Base-by-base conservation (phyloP, 2,113 vertebrate genomes). In the Podiceps cristatus region DNA sequence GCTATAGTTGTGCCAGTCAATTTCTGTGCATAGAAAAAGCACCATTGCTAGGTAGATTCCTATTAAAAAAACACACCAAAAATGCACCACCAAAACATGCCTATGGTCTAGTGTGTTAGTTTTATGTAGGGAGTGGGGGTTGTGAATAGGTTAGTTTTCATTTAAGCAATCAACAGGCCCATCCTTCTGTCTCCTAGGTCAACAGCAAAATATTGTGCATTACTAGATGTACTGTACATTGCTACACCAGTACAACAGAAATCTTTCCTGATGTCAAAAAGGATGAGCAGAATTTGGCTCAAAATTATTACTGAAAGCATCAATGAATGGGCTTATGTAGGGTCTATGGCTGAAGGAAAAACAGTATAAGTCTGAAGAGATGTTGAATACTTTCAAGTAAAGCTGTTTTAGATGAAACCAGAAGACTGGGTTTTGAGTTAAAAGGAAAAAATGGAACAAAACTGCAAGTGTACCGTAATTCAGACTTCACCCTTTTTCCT, bases 401-500 rank as follows among this genome's bases (percentile, higher is more conserved):
- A 74, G 56, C 23, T 37, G 22, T 74, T 93, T 77, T 58, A 86
- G 42, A 71, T 31, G 23, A 86, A 92, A 92, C 76, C 18, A 73
- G 53, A 92, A 83, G 18, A 55, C 6, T 79, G 17, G 1, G 53
- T 83, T 81, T 75, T 20, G 9, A 88, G 45, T 50, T 88, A 49
- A 69, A 83, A 74, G n/a, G 45, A 47, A 86, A 82, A 84, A 87
- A 55, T 6, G 29, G 60, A 78, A 75, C 56, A 82, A 50, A 93
- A 63, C 40, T 52, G 52, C 31, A 88, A 95, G 69, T 49, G 52
- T 81, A 91, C 47, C 3, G 0, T 72, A 75, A 69, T 85, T 82
- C 37, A 64, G 66, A 82, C 52, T 78, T 85, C 37, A 75, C 16
- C 18, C 9, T 85, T 85, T 88, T 49, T 25, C 58, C 62, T 71